Percentiles rank a stretch among this genome's conserved stretches.
These are phyloP conservation scores for Pandion haliaetus DNA, from an alignment of 2,113 vertebrate species.

Conservation along the genomic window DNA sequence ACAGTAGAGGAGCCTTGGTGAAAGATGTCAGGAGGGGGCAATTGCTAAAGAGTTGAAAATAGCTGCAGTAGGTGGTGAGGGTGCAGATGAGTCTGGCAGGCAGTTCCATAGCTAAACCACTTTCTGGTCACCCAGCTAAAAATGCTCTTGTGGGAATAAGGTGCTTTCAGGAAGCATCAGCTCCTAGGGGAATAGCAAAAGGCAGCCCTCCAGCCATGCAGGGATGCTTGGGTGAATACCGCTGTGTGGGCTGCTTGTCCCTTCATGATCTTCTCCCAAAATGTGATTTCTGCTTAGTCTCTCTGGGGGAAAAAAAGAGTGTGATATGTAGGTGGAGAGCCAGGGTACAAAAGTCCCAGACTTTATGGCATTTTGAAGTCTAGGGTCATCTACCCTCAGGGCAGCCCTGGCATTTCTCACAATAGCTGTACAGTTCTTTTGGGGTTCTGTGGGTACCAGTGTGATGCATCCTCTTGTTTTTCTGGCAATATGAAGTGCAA, in stretches of 20 bases:
- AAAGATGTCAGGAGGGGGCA: not conserved
- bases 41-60: not conserved
- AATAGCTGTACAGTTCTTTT: too few species aligned
- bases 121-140: not conserved
- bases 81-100: not conserved
- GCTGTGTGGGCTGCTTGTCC: not conserved
- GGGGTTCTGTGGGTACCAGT: not conserved
- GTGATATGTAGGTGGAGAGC: not conserved
- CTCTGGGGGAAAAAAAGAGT: fast-evolving
- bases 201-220: not conserved
- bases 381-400: not conserved
- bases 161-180: not conserved
- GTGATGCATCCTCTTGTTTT: not conserved
- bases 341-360: too few species aligned
- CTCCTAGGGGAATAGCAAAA: not conserved
- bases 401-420: not conserved
- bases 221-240: not conserved
- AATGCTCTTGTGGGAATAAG: not conserved
- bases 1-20: not conserved
- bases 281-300: not conserved
- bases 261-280: fast-evolving
- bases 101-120: not conserved
- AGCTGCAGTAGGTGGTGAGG: not conserved
- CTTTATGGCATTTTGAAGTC: not conserved
- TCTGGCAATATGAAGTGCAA: not conserved